phyloP scores from a whole-genome alignment of 2,113 vertebrate species.

The Peucedramus taeniatus region DNA sequence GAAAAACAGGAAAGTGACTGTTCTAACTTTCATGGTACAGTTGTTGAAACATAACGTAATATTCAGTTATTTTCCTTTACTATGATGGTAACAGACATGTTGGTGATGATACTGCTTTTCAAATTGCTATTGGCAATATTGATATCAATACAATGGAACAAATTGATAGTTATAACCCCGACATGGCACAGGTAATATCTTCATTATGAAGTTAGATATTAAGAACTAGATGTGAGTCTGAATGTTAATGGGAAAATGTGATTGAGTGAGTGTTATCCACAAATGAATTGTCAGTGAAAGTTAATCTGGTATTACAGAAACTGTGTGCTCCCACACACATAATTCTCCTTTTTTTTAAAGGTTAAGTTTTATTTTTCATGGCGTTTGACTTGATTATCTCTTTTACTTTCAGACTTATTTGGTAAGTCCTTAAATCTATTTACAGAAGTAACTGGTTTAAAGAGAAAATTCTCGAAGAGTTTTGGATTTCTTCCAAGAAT shows the following conservation, averaged over 20 bases:
- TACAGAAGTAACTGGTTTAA: background rate
- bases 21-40: background rate
- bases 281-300: background rate
- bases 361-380: background rate
- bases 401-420: background rate
- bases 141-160: constrained; percentile 84
- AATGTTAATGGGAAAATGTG: background rate
- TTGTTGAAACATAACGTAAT: background rate
- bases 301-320: background rate
- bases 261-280: background rate
- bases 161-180: constrained; percentile 87
- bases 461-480: background rate
- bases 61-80: constrained; percentile 74
- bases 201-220: background rate
- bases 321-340: fast-evolving
- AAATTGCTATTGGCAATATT: constrained; percentile 92
- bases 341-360: background rate
- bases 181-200: constrained; percentile 58
- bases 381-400: background rate
- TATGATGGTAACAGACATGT: constrained; percentile 73
- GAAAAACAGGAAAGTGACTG: background rate
- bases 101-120: constrained; percentile 81
- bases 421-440: background rate
- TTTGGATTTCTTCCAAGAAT: background rate
- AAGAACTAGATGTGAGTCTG: background rate